Conservation (phyloP, 2,888 invertebrate genomes). For the Drosophila birchii region DNA sequence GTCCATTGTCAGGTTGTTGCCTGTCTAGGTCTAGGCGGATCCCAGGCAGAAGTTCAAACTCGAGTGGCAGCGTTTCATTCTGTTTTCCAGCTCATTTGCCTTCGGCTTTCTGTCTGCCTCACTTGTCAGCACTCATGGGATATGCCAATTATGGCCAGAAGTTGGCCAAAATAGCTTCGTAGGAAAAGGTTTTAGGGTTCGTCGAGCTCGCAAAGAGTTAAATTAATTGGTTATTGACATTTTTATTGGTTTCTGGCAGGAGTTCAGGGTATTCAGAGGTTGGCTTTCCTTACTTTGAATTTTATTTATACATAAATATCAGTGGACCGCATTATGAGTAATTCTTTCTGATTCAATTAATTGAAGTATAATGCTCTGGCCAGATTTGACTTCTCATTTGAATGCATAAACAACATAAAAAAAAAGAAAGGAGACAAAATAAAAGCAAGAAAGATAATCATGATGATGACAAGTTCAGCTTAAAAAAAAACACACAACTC, state of each 20-base stretch:
- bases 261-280: constrained; percentile 5
- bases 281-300: neutral
- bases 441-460: constrained; percentile 1
- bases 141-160: constrained; percentile 8
- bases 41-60: constrained; percentile 50
- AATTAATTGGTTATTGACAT: constrained; percentile 17
- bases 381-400: constrained; percentile 30
- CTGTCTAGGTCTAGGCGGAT: constrained; percentile 65
- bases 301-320: constrained; percentile 7
- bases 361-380: constrained; percentile 39
- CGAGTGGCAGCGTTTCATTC: constrained; percentile 45
- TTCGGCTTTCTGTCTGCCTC: constrained; percentile 40
- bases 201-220: constrained; percentile 7
- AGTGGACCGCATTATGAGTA: constrained; percentile 49
- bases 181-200: neutral
- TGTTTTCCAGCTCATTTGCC: constrained; percentile 59
- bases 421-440: neutral
- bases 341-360: constrained; percentile 68
- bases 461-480: constrained; percentile 39
- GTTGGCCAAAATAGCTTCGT: neutral
- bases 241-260: neutral
- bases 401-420: constrained; percentile 11
- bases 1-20: constrained; percentile 76
- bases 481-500: too few relatives aligned
- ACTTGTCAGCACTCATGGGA: constrained; percentile 38